A percentile compares a stretch with the other conserved stretches of the same genome.
Evolutionary conservation across 92 coral and sea anemone genomes (phyloP).

Genomic region (Umimayanthus kanabou): DNA sequence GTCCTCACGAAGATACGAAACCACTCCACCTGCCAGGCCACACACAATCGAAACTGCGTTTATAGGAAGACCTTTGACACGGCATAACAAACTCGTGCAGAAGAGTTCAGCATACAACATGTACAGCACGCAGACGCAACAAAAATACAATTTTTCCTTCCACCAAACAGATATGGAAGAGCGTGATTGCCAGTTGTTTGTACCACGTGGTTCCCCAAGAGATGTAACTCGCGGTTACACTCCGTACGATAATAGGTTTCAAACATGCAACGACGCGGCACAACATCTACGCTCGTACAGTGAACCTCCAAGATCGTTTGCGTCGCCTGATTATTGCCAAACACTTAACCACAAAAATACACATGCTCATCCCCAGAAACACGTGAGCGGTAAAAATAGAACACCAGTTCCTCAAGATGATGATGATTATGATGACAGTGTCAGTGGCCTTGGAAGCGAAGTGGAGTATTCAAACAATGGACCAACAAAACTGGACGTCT

Average conservation of each 20-base stretch:
- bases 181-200: neutral
- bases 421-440: slow-evolving; percentile 46
- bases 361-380: neutral
- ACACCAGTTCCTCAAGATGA: slow-evolving; percentile 8
- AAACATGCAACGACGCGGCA: neutral
- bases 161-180: slow-evolving; percentile 1
- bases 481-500: slow-evolving; percentile 61
- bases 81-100: neutral
- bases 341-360: neutral
- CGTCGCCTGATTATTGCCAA: neutral
- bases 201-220: neutral
- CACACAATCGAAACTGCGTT: slow-evolving; percentile 56
- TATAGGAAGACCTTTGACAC: slow-evolving; percentile 12
- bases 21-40: slow-evolving; percentile 42
- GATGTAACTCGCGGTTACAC: neutral
- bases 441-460: slow-evolving; percentile 64
- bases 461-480: slow-evolving; percentile 58
- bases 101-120: neutral
- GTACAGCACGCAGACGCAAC: slow-evolving; percentile 2
- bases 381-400: slow-evolving; percentile 20
- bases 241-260: neutral
- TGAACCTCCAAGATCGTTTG: slow-evolving; percentile 27
- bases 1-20: neutral
- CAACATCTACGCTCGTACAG: neutral
- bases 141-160: neutral